Conservation (phyloP, 2,797 vertebrate genomes). For the Crenuchus spilurus region DNA sequence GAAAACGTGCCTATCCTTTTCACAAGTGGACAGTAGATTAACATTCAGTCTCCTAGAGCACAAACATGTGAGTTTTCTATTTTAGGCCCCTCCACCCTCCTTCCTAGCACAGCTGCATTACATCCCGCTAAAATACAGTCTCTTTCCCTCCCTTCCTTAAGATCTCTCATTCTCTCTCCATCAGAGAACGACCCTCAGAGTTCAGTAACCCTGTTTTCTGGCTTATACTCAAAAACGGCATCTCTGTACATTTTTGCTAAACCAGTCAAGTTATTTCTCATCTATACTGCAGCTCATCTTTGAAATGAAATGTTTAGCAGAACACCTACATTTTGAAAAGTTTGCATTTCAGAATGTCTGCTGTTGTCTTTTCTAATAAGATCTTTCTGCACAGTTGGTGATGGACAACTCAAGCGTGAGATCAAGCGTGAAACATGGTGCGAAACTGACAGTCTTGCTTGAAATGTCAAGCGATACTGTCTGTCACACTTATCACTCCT, state of each 20-base stretch:
- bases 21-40: constrained; percentile 37
- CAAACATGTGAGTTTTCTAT: constrained; percentile 78
- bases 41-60: constrained; percentile 56
- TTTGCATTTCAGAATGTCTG: too few relatives aligned
- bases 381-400: neutral
- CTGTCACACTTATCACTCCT: neutral
- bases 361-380: neutral
- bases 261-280: too few relatives aligned
- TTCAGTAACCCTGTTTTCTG: neutral
- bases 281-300: too few relatives aligned
- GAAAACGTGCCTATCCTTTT: constrained; percentile 4
- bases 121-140: constrained; percentile 24
- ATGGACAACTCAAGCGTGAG: neutral
- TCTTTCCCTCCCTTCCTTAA: constrained; percentile 59
- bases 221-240: neutral
- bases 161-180: neutral
- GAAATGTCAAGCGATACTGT: neutral
- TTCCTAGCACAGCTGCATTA: constrained; percentile 24
- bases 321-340: too few relatives aligned
- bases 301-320: too few relatives aligned
- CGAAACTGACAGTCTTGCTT: neutral
- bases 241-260: neutral
- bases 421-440: neutral
- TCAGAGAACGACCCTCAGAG: neutral
- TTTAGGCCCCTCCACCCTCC: constrained; percentile 65